Base-by-base conservation (phyloP, 1,140 invertebrate genomes). In the Drosophila nigrodunni region DNA sequence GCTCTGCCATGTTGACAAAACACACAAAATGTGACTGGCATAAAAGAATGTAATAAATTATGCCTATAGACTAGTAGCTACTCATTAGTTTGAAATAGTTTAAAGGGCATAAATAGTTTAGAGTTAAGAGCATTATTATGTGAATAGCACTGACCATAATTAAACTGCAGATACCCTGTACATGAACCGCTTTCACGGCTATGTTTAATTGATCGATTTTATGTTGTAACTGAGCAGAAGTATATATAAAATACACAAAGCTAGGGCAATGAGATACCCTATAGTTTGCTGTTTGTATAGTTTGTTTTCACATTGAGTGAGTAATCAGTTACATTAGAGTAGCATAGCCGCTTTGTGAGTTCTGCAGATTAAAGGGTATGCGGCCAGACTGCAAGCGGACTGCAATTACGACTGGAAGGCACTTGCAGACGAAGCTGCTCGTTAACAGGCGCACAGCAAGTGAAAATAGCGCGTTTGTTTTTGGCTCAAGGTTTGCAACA, bases 1-100 rank as follows among this genome's bases (percentile, higher is more conserved):
- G 59, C 66, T 21, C 9, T 78, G 74, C 70, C 80, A 85, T 89
- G 85, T 88, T 88, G 85, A 89, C 85, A 73, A 73, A 72, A 50
- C 61, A 66, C 47, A 85, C 69, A 60, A 68, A 58, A 57, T 11
- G 9, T 10, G 4, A 46, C 30, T 58, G 52, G 35, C n/a, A 18
- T 34, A n/a, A 1, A 8, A 15, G 10, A 10, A 4, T 37, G 9
- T 4, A 50, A 21, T 43, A 30, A 2, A 30, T 30, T 30, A 30
- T 30, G 25, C 25, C 6, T 39, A n/a, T 58, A 21, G 21, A 49
- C 41, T 47, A 47, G 0, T 6, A 49, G 10, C 47, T 61, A 21
- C 59, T 10, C 58, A 35, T 9, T 21, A 50, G 25, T 30, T 30
- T 30, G 6, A 3, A 30, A 21, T 21, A 21, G 18, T 21, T 21